These are phyloP conservation scores for Megalurothrips usitatus DNA, from an alignment of 2,888 invertebrate species.

Conservation along the genomic window DNA sequence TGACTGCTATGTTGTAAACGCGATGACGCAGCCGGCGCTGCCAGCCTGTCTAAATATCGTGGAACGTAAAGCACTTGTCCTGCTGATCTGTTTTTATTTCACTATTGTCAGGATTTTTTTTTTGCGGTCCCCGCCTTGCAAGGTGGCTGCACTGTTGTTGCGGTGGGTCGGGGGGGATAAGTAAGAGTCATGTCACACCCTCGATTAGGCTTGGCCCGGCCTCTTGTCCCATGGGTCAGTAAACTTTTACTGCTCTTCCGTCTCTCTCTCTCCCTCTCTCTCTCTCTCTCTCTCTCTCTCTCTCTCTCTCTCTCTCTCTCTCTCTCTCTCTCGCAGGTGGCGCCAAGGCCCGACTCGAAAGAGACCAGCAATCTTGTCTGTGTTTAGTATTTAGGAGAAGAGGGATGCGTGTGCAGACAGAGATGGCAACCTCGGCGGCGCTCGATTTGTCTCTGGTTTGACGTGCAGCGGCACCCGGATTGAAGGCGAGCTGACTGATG, in stretches of 20 bases:
- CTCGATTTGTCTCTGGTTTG: background rate
- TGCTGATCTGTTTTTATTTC: no score
- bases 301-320: no score
- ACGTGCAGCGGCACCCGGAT: background rate
- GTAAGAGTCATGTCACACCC: background rate
- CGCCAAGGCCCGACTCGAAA: background rate
- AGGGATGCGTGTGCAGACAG: no score
- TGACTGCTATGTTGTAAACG: no score
- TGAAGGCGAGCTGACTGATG: constrained; percentile 6
- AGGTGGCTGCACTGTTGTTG: background rate
- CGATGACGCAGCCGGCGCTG: no score
- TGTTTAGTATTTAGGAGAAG: no score
- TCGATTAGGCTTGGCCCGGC: background rate
- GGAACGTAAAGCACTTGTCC: no score
- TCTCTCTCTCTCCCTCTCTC: no score
- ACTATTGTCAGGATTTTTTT: no score
- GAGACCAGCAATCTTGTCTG: background rate
- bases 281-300: no score
- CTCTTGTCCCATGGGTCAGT: background rate
- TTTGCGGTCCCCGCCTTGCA: background rate
- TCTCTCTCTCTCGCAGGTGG: background rate
- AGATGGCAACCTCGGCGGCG: no score
- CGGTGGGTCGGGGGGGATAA: background rate
- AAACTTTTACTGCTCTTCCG: background rate
- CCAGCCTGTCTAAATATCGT: no score